Conservation (phyloP, 1,140 invertebrate genomes). For the Amphibalanus amphitrite region DNA sequence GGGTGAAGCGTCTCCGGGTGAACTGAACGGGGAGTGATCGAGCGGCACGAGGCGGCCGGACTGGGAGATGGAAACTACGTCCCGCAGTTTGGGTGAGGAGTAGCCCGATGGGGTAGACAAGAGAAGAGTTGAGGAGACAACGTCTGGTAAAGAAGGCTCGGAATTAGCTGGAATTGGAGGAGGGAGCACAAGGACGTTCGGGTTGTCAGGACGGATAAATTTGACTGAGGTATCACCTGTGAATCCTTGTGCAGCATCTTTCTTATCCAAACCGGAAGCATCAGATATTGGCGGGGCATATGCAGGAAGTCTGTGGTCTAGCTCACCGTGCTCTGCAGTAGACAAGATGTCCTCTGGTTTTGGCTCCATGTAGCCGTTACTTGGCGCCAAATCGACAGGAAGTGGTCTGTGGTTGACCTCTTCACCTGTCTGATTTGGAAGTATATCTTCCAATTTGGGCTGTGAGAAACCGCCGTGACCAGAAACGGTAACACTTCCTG, state of each 20-base stretch:
- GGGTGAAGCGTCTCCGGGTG: not conserved
- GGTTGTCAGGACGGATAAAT: too few species aligned
- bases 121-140: too few species aligned
- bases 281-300: not conserved
- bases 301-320: not conserved
- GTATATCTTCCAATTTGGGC: too few species aligned
- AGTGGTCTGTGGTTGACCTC: not conserved
- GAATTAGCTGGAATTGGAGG: too few species aligned
- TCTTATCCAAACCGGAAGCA: too few species aligned
- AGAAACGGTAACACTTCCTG: not conserved
- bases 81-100: not conserved
- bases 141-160: too few species aligned
- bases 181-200: too few species aligned
- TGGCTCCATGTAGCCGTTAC: not conserved
- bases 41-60: not conserved
- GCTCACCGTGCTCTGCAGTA: not conserved
- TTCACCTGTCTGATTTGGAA: not conserved
- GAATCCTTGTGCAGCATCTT: too few species aligned
- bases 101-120: not conserved
- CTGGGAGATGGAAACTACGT: not conserved
- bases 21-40: not conserved
- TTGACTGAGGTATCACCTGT: too few species aligned
- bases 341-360: not conserved
- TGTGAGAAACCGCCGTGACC: not conserved
- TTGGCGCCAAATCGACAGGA: too few species aligned